Evolutionary conservation across 2,888 invertebrate species (phyloP), one percentile per base, ranked within the genome.

Genomic region (Netelia melanura): DNA sequence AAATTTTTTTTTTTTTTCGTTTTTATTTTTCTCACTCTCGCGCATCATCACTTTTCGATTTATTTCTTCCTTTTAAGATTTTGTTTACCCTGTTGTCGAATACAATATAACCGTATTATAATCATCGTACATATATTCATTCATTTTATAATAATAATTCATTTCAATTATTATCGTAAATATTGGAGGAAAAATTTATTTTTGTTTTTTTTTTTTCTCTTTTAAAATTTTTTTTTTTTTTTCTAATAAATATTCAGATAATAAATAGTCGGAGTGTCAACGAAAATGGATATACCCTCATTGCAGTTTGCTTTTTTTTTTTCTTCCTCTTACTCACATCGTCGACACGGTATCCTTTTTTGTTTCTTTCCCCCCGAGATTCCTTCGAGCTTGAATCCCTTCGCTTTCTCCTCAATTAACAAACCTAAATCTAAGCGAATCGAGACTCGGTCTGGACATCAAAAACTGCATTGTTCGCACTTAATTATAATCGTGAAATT

Each of bases 41-140:
- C 58, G 56, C 62, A 83, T 68, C 83, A 56, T 17, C 17, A 17
- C 48, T 81, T 85, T 75, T 75, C 65, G 61, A 71, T 77, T 62
- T 67, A 71, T 79, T 71, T 65, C 75, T 72, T 74, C 43, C 62
- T 58, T 58, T 62, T 52, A 61, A 61, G 54, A 43, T n/a, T 64
- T 86, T 85, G 87, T 90, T 91, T 93, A 93, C 93, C 93, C 93
- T 93, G 93, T 93, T 91, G 88, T 92, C 90, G 90, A 93, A 92
- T 93, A 92, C 89, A 92, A 92, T 92, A 90, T 90, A 90, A 91
- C 87, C 88, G 87, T 89, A 90, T 88, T 89, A 90, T 89, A 90
- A 91, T 89, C 87, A 87, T 86, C 87, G 88, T 88, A 88, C 87
- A 87, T 90, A 88, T 88, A 89, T 89, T 89, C 88, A 87, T 80